These are phyloP conservation scores for Ooceraea biroi DNA, from an alignment of 1,140 invertebrate genomes.

Conservation along the genomic window DNA sequence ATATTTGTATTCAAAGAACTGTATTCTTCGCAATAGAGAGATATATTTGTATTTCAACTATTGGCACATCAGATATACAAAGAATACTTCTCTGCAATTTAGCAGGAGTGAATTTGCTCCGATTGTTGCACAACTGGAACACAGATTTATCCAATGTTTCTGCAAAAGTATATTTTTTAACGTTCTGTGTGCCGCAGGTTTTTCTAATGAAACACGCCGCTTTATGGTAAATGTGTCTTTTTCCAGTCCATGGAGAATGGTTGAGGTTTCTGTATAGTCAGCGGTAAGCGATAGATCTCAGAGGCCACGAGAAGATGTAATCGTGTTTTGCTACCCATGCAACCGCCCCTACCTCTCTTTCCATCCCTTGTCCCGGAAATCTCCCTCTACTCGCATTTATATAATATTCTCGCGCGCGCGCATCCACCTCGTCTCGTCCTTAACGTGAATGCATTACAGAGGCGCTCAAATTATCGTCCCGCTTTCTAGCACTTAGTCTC, in stretches of 20 bases:
- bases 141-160: neutral
- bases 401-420: constrained; percentile 1
- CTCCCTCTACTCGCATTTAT: constrained; percentile 6
- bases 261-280: constrained; percentile 24
- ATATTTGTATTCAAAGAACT: too few relatives aligned
- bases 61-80: neutral
- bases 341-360: constrained; percentile 14
- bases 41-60: neutral
- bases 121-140: neutral
- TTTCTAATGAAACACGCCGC: constrained; percentile 29
- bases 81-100: neutral
- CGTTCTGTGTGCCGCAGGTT: neutral
- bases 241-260: constrained; percentile 9
- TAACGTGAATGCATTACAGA: constrained; percentile 61
- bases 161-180: neutral
- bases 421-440: constrained; percentile 13
- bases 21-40: neutral
- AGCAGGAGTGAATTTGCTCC: neutral
- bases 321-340: constrained; percentile 55
- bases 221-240: constrained; percentile 1
- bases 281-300: constrained; percentile 25
- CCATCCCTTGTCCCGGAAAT: constrained; percentile 9
- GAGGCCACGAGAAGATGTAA: constrained; percentile 26
- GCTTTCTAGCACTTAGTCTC: neutral
- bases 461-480: constrained; percentile 66